These are phyloP conservation scores for Bombycilla garrulus DNA, from an alignment of 2,113 vertebrate genomes.

Conservation along the genomic window DNA sequence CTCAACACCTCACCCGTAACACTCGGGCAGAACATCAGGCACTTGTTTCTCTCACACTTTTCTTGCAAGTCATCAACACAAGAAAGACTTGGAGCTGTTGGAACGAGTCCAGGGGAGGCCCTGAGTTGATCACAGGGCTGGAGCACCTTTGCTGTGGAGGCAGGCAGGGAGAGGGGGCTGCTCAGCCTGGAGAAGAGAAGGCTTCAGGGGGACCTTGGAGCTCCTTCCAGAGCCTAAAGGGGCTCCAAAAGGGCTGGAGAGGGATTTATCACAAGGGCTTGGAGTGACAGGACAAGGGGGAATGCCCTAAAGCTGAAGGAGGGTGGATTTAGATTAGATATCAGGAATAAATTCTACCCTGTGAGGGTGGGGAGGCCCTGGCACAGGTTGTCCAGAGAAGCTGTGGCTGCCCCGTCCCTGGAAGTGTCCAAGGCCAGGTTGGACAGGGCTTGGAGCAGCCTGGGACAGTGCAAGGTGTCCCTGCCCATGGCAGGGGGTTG, in stretches of 20 bases:
- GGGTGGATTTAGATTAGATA: background rate
- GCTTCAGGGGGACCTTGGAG: background rate
- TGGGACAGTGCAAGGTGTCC: background rate
- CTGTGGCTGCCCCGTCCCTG: background rate
- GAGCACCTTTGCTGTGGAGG: background rate
- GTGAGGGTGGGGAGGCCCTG: background rate
- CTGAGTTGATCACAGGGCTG: background rate
- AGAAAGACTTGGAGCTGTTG: background rate
- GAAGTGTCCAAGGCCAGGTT: background rate
- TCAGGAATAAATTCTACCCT: background rate
- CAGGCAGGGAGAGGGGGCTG: background rate
- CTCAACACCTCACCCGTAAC: background rate
- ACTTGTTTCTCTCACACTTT: background rate
- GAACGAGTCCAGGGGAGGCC: fast-evolving
- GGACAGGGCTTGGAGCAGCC: background rate
- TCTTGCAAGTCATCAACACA: background rate
- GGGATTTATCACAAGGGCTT: background rate
- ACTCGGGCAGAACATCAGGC: background rate
- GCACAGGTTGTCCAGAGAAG: background rate
- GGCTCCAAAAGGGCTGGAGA: background rate
- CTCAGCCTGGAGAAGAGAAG: background rate
- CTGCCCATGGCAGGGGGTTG: background rate
- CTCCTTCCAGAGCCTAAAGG: background rate
- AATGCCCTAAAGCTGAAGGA: background rate
- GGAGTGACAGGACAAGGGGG: background rate